Conservation (phyloP, 2,888 invertebrate genomes). For the Brachylomia viminalis region DNA sequence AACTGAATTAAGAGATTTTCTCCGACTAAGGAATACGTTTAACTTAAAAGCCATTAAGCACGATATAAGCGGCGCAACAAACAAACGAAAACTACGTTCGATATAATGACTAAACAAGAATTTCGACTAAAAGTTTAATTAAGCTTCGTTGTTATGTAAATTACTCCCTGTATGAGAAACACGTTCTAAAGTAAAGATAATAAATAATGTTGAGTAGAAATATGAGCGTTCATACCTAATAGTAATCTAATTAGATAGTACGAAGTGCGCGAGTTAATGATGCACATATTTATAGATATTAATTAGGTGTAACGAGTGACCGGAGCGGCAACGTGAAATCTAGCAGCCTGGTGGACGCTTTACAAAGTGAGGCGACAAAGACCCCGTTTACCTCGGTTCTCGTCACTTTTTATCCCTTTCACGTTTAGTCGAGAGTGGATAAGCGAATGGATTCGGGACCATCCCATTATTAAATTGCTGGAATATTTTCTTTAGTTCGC, state of each 20-base stretch:
- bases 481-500: slow-evolving; percentile 46
- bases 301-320: slow-evolving; percentile 73
- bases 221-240: slow-evolving; percentile 37
- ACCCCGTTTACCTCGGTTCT: slow-evolving; percentile 51
- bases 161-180: slow-evolving; percentile 55
- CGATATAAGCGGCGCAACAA: slow-evolving; percentile 41
- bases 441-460: slow-evolving; percentile 61
- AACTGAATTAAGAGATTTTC: slow-evolving; percentile 66
- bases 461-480: slow-evolving; percentile 58
- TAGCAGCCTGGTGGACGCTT: slow-evolving; percentile 66
- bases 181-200: slow-evolving; percentile 26
- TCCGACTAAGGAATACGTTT: slow-evolving; percentile 52
- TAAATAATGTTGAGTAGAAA: slow-evolving; percentile 47
- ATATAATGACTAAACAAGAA: slow-evolving; percentile 55
- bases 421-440: slow-evolving; percentile 60
- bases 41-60: slow-evolving; percentile 50
- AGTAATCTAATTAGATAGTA: slow-evolving; percentile 58
- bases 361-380: slow-evolving; percentile 66
- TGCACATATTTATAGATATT: slow-evolving; percentile 68
- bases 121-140: slow-evolving; percentile 58
- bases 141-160: slow-evolving; percentile 62
- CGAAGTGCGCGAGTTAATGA: slow-evolving; percentile 44
- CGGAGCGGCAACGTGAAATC: slow-evolving; percentile 66
- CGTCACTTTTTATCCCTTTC: slow-evolving; percentile 60
- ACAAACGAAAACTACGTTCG: slow-evolving; percentile 52